Evolutionary conservation across 2,888 invertebrate genomes (phyloP).

Genomic region (Leptinotarsa peninsularis): DNA sequence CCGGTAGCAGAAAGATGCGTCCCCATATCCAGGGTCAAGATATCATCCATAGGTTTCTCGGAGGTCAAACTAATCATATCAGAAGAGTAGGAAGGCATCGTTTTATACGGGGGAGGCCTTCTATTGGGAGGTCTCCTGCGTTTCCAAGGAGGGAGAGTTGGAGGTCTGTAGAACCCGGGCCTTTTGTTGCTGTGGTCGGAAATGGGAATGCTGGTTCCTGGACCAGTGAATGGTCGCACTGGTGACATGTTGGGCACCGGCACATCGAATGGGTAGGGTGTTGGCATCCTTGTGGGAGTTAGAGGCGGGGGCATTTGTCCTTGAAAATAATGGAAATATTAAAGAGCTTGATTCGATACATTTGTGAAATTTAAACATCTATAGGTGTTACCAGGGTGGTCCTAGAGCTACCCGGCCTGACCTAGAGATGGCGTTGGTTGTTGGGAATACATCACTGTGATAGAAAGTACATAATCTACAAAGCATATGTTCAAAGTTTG

Average conservation of each 20-base stretch:
- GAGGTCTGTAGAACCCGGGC: conserved; percentile 67
- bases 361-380: too few species aligned
- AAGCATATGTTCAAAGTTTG: too few species aligned
- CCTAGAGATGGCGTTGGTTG: too few species aligned
- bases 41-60: conserved; percentile 62
- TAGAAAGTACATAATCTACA: too few species aligned
- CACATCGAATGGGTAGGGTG: conserved; percentile 83
- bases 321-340: conserved; percentile 15
- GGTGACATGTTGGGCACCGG: conserved; percentile 72
- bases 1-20: conserved; percentile 56
- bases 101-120: conserved; percentile 74
- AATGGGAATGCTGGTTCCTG: conserved; percentile 66
- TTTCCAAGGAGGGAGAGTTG: conserved; percentile 76
- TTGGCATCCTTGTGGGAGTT: conserved; percentile 69
- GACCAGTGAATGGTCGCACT: conserved; percentile 67
- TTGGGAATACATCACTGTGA: too few species aligned
- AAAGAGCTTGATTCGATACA: too few species aligned
- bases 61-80: conserved; percentile 61
- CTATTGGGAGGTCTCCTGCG: conserved; percentile 59
- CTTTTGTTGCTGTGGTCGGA: conserved; percentile 74
- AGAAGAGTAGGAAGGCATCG: conserved; percentile 68
- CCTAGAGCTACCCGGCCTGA: too few species aligned
- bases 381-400: too few species aligned
- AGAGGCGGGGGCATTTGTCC: conserved; percentile 68
- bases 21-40: conserved; percentile 62